Conservation (phyloP, 2,888 invertebrate species). For the Vesta saturnalis region DNA sequence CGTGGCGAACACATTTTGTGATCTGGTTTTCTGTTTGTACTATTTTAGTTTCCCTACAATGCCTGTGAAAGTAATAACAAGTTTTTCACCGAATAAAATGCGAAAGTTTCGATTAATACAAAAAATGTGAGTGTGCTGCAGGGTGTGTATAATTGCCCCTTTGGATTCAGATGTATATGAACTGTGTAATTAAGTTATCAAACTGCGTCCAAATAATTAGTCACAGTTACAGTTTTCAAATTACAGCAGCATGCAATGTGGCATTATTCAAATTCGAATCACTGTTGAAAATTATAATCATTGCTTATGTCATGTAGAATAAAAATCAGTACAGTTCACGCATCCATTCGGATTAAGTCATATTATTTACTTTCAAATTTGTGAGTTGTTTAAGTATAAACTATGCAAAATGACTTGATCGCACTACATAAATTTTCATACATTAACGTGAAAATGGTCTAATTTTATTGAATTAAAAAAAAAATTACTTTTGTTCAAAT, state of each 20-base stretch:
- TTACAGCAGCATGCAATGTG: not conserved
- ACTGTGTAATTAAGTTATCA: constrained; percentile 8
- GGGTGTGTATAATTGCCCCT: not conserved
- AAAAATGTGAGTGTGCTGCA: not conserved
- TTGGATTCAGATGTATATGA: not conserved
- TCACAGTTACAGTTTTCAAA: constrained; percentile 32
- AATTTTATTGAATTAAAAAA: no score
- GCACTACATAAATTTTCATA: no score
- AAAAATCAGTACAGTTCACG: no score
- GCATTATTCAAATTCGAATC: not conserved
- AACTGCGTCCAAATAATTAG: constrained; percentile 38
- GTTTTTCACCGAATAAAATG: no score
- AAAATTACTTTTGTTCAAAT: no score
- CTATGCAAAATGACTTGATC: no score
- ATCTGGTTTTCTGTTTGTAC: not conserved
- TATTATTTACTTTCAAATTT: no score
- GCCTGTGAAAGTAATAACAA: no score
- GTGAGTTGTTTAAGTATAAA: no score
- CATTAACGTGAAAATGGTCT: no score
- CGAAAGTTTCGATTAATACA: not conserved
- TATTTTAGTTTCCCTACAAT: not conserved
- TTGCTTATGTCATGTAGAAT: not conserved
- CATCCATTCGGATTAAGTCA: no score
- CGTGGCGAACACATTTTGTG: not conserved
- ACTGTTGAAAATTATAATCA: constrained; percentile 1